Evolutionary conservation across 2,888 invertebrate species (phyloP), one percentile per base, ranked within the genome.

Genomic region (Fragum whitleyi): DNA sequence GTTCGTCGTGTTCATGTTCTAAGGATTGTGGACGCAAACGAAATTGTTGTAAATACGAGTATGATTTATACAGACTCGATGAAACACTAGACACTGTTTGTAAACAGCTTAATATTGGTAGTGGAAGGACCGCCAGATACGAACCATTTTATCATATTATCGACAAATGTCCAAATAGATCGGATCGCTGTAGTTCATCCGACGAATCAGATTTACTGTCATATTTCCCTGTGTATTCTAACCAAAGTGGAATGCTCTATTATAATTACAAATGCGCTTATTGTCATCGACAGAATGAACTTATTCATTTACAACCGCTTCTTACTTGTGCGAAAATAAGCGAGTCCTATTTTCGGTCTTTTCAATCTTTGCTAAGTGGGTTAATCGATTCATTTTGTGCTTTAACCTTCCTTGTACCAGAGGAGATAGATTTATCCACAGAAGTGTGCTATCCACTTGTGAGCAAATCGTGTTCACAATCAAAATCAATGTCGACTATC

Each of bases 1-100:
- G 57, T 26, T 21, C 21, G 3, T 21, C 21, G n/a, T 57, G 57
- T 23, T 57, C 57, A 9, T 57, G 57, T 23, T 7, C 57, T 7
- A 23, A 57, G 14, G 57, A 57, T 7, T 57, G 57, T 57, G 57
- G 57, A 23, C 57, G 57, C 11, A 57, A 57, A 57, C 9, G 57
- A 23, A 57, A 57, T 14, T 57, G 57, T 57, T 57, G 57, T 23
- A 57, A 14, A 26, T 57, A 57, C n/a, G 57, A 57, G n/a, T 26
- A 57, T 14, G 57, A 57, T 23, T 23, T 57, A 3, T 57, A 57
- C 57, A 57, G 23, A 23, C 57, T 57, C 2, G 57, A 57, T 7
- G 57, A 57, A 57, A 57, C 23, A 14, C 14, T 57, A n/a, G 23
- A 57, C 11, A 57, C 57, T 14, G 23, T 57, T 2, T 57, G 57